Evolutionary conservation across 2,888 invertebrate genomes (phyloP).

Genomic region (Branchipolynoe longqiensis): DNA sequence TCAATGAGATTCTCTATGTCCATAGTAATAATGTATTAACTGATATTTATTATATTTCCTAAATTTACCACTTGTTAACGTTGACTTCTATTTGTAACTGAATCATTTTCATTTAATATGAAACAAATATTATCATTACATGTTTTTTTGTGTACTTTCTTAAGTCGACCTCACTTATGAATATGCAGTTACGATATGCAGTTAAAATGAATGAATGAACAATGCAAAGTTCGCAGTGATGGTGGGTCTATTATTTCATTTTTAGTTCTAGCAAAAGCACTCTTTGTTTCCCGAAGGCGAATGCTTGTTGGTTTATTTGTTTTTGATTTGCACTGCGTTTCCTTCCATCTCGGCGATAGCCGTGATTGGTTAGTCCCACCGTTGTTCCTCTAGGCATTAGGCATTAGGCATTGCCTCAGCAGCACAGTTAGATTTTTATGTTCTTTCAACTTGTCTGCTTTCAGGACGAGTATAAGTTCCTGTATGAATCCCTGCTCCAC

Average conservation of each 20-base stretch:
- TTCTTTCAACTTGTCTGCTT: slow-evolving; percentile 53
- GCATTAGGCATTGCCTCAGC: slow-evolving; percentile 55
- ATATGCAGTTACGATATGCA: slow-evolving; percentile 19
- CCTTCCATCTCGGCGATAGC: slow-evolving; percentile 23
- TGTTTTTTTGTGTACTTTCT: slow-evolving; percentile 27
- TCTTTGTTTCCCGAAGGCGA: slow-evolving; percentile 1
- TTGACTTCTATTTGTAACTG: not conserved
- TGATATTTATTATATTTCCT: slow-evolving; percentile 16
- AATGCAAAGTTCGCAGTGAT: slow-evolving; percentile 23
- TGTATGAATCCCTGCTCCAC: slow-evolving; percentile 59
- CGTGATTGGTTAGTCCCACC: slow-evolving; percentile 2
- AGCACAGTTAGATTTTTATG: slow-evolving; percentile 43
- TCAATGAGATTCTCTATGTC: not conserved
- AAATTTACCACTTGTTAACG: not conserved
- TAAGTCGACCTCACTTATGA: slow-evolving; percentile 15
- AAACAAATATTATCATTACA: not conserved
- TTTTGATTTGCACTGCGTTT: slow-evolving; percentile 33
- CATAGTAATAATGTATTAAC: slow-evolving; percentile 4
- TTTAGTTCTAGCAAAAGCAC: slow-evolving; percentile 44
- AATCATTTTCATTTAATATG: slow-evolving; percentile 6
- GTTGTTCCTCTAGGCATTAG: slow-evolving; percentile 37
- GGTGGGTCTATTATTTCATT: slow-evolving; percentile 45
- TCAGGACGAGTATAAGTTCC: slow-evolving; percentile 60
- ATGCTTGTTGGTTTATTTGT: slow-evolving; percentile 24
- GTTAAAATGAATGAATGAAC: not conserved